phyloP scores from a whole-genome alignment of 35 echinoderm and acorn worm species.

The Lytechinus pictus region DNA sequence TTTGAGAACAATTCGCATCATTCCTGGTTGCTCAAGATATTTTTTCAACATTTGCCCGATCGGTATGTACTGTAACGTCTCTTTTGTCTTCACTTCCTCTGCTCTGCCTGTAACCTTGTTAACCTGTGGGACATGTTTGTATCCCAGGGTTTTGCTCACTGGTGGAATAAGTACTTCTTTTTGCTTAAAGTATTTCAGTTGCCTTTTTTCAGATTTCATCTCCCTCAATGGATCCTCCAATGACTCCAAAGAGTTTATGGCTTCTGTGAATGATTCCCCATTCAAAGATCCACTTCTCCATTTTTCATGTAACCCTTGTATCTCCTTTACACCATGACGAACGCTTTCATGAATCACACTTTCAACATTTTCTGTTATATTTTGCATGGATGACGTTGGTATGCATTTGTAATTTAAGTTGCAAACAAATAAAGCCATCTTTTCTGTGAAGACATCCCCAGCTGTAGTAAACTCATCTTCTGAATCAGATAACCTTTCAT shows the following conservation, averaged over 20 bases:
- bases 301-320: conserved; percentile 27
- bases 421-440: conserved; percentile 11
- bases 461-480: not conserved
- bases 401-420: conserved; percentile 11
- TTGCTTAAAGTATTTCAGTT: conserved; percentile 24
- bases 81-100: too few relatives aligned
- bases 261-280: conserved; percentile 22
- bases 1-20: not conserved
- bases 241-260: conserved; percentile 16
- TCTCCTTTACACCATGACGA: conserved; percentile 25
- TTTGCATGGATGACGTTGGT: not conserved
- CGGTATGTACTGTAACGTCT: not conserved
- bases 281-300: not conserved
- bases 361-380: conserved; percentile 25
- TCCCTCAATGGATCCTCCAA: not conserved
- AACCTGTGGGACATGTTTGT: not conserved
- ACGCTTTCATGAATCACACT: conserved; percentile 14
- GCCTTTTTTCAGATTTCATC: conserved; percentile 34
- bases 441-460: not conserved
- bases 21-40: not conserved
- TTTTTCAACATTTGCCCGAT: not conserved
- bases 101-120: not conserved
- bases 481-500: too few relatives aligned
- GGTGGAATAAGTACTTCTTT: conserved; percentile 28
- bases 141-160: not conserved